Conservation (phyloP, 2,113 vertebrate species). For the Panurus biarmicus region DNA sequence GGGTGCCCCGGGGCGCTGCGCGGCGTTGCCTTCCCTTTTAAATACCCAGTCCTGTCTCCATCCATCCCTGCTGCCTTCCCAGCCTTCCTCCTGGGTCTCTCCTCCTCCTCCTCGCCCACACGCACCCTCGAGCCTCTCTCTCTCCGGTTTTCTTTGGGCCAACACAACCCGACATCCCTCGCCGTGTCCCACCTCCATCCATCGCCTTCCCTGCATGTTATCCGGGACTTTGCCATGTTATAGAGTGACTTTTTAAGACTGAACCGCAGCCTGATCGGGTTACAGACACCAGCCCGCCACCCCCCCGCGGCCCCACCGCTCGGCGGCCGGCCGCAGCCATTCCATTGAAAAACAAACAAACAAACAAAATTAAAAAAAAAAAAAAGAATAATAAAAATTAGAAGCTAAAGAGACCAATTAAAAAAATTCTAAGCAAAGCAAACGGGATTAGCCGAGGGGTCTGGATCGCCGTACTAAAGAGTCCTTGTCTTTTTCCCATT, state of each 20-base stretch:
- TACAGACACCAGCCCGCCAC: background rate
- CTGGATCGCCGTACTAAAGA: constrained; percentile 88
- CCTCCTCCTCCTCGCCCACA: background rate
- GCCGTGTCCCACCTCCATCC: constrained; percentile 66
- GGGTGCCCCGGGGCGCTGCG: background rate
- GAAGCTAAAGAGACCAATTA: background rate
- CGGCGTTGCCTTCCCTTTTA: constrained; percentile 82
- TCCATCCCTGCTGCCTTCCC: constrained; percentile 61
- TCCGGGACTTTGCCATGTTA: constrained; percentile 60
- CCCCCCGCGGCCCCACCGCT: constrained; percentile 64
- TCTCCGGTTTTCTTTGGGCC: constrained; percentile 10
- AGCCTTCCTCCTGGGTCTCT: background rate
- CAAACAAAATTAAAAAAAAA: background rate
- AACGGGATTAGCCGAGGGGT: constrained; percentile 77
- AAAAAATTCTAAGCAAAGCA: constrained; percentile 61
- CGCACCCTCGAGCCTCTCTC: background rate
- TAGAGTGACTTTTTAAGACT: background rate
- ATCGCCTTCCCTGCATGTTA: constrained; percentile 79
- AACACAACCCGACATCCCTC: background rate
- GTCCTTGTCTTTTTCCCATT: constrained; percentile 94
- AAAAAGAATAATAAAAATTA: background rate
- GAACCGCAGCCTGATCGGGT: constrained; percentile 16
- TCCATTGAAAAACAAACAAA: background rate
- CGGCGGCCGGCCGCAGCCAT: background rate
- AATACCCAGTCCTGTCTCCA: constrained; percentile 65